These are phyloP conservation scores for Carcharodon carcharias DNA, from an alignment of 2,797 vertebrate genomes.

Conservation along the genomic window DNA sequence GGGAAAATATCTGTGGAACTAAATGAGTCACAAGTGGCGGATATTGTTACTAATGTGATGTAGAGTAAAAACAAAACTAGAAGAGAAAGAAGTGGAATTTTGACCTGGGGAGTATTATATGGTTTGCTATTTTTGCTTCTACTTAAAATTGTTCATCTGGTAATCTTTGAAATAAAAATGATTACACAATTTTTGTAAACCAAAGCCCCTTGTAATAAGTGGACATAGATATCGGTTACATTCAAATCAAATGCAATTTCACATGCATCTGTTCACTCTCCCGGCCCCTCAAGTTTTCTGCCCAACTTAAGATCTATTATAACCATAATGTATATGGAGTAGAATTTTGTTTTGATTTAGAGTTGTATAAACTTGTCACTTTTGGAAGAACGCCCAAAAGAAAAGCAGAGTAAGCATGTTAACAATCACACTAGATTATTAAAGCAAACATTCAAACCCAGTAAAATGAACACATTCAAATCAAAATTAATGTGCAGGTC, in stretches of 20 bases:
- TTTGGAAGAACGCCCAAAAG: background rate
- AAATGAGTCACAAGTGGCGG: constrained; percentile 18
- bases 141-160: background rate
- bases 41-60: background rate
- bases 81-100: background rate
- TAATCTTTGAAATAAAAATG: background rate
- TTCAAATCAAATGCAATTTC: background rate
- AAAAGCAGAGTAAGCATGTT: background rate
- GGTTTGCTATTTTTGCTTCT: background rate
- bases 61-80: constrained; percentile 10
- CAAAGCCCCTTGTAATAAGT: background rate
- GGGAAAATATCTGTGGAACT: constrained; percentile 7
- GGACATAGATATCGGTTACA: background rate
- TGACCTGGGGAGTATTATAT: background rate
- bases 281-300: background rate
- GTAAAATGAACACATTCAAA: background rate
- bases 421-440: background rate
- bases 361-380: background rate
- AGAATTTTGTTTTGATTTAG: background rate
- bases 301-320: no score
- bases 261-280: background rate
- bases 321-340: background rate
- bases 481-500: background rate
- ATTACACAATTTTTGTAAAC: background rate
- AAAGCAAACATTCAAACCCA: background rate